Evolutionary conservation across 1,140 invertebrate species (phyloP).

Genomic region (Plectrocnemia conspersa): DNA sequence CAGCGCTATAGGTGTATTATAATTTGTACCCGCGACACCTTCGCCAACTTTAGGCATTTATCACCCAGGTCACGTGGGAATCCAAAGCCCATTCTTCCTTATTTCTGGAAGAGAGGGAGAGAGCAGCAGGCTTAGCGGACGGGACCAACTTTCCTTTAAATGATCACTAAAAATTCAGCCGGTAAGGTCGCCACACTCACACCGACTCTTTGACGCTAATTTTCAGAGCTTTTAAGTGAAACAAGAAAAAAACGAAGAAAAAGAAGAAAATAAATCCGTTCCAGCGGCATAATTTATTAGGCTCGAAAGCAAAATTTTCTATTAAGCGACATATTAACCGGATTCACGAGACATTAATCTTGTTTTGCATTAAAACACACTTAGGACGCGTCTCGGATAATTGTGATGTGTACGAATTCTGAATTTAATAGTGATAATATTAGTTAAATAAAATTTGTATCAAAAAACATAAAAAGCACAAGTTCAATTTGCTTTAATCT

Average conservation of each 20-base stretch:
- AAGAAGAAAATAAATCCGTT: background rate
- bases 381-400: too few species aligned
- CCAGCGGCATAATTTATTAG: conserved; percentile 7
- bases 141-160: conserved; percentile 14
- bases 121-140: background rate
- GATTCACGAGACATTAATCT: too few species aligned
- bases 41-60: conserved; percentile 17
- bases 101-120: conserved; percentile 6
- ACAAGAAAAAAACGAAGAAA: background rate
- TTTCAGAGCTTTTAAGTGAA: conserved; percentile 14
- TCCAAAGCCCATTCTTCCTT: conserved; percentile 9
- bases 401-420: too few species aligned
- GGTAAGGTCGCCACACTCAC: background rate
- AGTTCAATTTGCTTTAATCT: too few species aligned
- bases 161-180: conserved; percentile 18
- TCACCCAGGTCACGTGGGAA: conserved; percentile 13
- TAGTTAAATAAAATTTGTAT: too few species aligned
- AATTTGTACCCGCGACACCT: conserved; percentile 13
- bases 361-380: too few species aligned
- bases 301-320: conserved; percentile 11
- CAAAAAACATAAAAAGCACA: too few species aligned
- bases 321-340: too few species aligned
- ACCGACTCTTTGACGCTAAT: conserved; percentile 11
- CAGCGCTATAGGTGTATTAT: too few species aligned
- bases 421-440: too few species aligned